Evolutionary conservation across 1,140 invertebrate genomes (phyloP), one percentile per base, ranked within the genome.

Genomic region (Leptopilina boulardi): DNA sequence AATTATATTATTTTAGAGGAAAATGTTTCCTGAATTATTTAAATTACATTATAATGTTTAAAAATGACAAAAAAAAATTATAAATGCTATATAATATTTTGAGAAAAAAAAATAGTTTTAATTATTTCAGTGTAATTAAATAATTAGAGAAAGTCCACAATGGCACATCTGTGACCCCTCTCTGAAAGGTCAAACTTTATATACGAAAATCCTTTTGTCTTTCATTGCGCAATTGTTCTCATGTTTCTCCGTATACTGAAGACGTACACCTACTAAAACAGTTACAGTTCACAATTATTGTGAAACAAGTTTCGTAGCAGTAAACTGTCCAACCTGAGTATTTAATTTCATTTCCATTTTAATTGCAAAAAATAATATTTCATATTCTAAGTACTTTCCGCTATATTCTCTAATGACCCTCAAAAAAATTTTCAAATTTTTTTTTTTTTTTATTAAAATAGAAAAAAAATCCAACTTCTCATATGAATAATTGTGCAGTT

Each of bases 201-300:
- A 6, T n/a, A 66, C 59, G 23, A 66, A 66, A 30, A 34, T n/a
- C 59, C 59, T 66, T 66, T 66, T 66, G 59, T 66, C 59, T 66
- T 34, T 23, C 23, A 30, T 66, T 15, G 26, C 11, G 26, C 11
- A 30, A 66, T 66, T 66, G 23, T 66, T 66, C 59, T 66, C 59
- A 11, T 66, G 21, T 66, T 66, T 23, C 23, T 66, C 56, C 23
- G n/a, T n/a, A n/a, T n/a, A 30, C 15, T 66, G 15, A 15, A 15
- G 59, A 66, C 10, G 21, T 59, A 23, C 56, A 11, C 2, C 59
- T 66, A 66, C 15, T 5, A 15, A 18, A 38, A 38, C 34, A 38
- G 34, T 38, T 54, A 54, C n/a, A 54, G 19, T 54, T 54, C 18
- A 66, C 59, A 26, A 30, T 26, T 56, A 15, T 30, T 26, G 15